Evolutionary conservation across 92 coral and sea anemone species (phyloP).

Genomic region (Porites lobata): DNA sequence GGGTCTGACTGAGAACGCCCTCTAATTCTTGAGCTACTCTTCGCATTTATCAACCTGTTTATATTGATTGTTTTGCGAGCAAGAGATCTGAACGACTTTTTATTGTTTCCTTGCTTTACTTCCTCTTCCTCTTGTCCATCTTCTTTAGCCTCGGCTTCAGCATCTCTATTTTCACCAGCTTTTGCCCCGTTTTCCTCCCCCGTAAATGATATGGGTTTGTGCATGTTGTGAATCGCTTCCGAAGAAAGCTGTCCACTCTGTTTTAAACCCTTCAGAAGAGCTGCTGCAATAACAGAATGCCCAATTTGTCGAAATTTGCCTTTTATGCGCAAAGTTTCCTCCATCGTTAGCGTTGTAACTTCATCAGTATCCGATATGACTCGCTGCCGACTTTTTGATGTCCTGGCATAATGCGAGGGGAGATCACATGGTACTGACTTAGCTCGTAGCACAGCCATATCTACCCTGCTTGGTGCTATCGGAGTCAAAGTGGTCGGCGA

Average conservation of each 20-base stretch:
- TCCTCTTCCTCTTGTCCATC: not conserved
- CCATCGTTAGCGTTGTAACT: slow-evolving; percentile 77
- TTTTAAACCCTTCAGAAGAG: slow-evolving; percentile 87
- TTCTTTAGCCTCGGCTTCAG: slow-evolving; percentile 7
- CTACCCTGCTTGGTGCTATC: not conserved
- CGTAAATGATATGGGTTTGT: slow-evolving; percentile 70
- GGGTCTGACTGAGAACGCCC: slow-evolving; percentile 31
- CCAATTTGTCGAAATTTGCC: slow-evolving; percentile 98
- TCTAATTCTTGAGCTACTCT: not conserved
- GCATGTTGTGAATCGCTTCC: slow-evolving; percentile 90
- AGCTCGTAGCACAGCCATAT: not conserved
- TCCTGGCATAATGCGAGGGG: not conserved
- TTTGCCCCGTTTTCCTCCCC: slow-evolving; percentile 11
- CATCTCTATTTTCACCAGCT: slow-evolving; percentile 15
- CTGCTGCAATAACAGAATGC: slow-evolving; percentile 88
- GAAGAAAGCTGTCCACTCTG: slow-evolving; percentile 79
- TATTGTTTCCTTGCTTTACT: slow-evolving; percentile 20
- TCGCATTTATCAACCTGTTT: slow-evolving; percentile 46
- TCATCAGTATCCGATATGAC: slow-evolving; percentile 26
- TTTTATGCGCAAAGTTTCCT: slow-evolving; percentile 88
- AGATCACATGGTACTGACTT: slow-evolving; percentile 28
- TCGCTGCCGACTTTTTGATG: not conserved
- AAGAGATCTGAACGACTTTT: slow-evolving; percentile 50
- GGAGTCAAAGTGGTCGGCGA: not conserved
- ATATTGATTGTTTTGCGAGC: slow-evolving; percentile 75